Percentiles rank a stretch among this genome's conserved stretches.
phyloP scores from a whole-genome alignment of 2,888 invertebrate species.

The Pheosia gnoma region DNA sequence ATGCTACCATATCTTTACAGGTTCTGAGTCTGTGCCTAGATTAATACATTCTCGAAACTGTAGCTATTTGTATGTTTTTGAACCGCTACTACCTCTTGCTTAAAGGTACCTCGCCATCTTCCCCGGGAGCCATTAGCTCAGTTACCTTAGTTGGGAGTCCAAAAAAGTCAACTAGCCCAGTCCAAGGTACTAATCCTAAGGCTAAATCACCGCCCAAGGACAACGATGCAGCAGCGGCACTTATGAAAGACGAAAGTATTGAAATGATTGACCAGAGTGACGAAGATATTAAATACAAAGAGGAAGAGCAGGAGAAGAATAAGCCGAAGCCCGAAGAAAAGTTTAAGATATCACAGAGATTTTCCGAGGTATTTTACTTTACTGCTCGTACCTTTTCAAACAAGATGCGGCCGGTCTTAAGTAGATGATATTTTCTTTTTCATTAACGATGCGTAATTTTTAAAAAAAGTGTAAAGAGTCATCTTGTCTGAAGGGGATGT shows the following conservation, averaged over 20 bases:
- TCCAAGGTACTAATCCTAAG: conserved; percentile 43
- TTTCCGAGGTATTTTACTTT: conserved; percentile 66
- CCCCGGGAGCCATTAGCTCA: conserved; percentile 90
- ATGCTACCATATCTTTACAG: too few species aligned
- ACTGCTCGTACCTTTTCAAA: background rate
- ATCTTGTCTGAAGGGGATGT: too few species aligned
- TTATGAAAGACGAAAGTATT: conserved; percentile 75
- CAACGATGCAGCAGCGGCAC: conserved; percentile 61
- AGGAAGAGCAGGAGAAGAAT: conserved; percentile 71
- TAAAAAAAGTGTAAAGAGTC: too few species aligned
- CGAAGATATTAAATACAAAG: conserved; percentile 75
- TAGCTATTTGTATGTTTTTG: too few species aligned
- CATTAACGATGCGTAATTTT: too few species aligned
- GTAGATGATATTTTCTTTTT: too few species aligned
- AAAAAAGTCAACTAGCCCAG: conserved; percentile 64
- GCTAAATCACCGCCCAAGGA: conserved; percentile 62
- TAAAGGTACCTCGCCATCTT: conserved; percentile 83
- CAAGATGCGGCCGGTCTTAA: too few species aligned
- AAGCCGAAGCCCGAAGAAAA: conserved; percentile 72
- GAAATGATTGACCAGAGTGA: conserved; percentile 77
- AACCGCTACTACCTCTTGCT: background rate
- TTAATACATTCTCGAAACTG: too few species aligned
- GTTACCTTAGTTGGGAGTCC: conserved; percentile 88
- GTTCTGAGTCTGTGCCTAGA: too few species aligned
- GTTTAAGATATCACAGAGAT: conserved; percentile 76